phyloP scores from a whole-genome alignment of 2,888 invertebrate species.

The Pherbina coryleti region DNA sequence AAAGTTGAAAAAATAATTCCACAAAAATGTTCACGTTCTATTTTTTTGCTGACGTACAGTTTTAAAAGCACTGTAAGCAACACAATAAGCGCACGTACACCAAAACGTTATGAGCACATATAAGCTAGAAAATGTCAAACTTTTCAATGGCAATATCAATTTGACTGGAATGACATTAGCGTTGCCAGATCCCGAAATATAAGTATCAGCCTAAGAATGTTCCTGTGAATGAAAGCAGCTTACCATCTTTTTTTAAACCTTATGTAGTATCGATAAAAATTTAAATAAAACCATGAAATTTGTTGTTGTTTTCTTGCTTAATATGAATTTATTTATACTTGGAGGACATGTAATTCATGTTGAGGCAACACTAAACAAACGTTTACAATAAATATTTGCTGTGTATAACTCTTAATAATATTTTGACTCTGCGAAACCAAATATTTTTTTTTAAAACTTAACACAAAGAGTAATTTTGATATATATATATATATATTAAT shows the following conservation, averaged over 20 bases:
- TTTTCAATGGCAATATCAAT: no score
- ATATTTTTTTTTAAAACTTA: neutral
- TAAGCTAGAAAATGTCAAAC: no score
- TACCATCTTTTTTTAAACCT: neutral
- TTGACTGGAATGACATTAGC: no score
- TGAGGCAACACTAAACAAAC: conserved; percentile 28
- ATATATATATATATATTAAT: neutral
- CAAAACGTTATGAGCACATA: no score
- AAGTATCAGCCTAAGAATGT: no score
- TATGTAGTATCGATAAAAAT: neutral
- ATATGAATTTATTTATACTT: conserved; percentile 25
- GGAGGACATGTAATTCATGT: conserved; percentile 31
- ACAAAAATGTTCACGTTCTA: no score
- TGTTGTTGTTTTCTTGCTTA: conserved; percentile 18
- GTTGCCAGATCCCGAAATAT: no score
- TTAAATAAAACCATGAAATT: neutral
- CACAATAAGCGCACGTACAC: no score
- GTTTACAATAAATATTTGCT: conserved; percentile 20
- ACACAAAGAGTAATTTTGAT: neutral
- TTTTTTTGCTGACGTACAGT: no score
- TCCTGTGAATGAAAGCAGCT: no score
- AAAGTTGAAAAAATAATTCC: no score
- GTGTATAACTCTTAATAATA: neutral
- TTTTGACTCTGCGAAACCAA: conserved; percentile 14
- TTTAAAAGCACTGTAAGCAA: no score